A percentile compares a stretch with the other conserved stretches of the same genome.
These are phyloP conservation scores for Brienomyrus brachyistius DNA, from an alignment of 2,113 vertebrate species.

Conservation along the genomic window DNA sequence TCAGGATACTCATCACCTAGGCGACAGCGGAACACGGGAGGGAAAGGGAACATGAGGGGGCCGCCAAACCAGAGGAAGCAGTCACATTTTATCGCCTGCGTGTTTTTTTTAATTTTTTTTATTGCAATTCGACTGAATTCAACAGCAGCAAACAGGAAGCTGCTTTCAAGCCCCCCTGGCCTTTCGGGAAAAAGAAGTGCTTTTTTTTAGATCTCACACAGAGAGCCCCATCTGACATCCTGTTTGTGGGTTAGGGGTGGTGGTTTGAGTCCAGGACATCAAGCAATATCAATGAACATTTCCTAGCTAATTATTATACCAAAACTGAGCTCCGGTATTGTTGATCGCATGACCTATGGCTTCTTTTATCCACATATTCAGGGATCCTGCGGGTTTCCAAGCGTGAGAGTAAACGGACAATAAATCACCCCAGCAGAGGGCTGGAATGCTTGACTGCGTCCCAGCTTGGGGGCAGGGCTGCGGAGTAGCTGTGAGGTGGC, in stretches of 20 bases:
- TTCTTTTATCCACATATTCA: neutral
- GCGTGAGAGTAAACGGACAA: neutral
- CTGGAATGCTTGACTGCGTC: neutral
- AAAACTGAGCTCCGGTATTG: neutral
- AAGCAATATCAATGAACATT: neutral
- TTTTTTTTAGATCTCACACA: neutral
- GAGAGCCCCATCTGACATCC: neutral
- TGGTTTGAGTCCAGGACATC: neutral
- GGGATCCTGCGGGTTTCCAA: neutral
- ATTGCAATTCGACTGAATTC: neutral
- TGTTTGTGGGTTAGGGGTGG: neutral
- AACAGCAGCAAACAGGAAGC: neutral
- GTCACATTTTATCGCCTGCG: neutral
- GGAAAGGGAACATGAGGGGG: neutral
- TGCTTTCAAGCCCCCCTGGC: neutral
- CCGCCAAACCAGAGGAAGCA: neutral
- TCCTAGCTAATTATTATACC: neutral
- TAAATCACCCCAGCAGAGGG: neutral
- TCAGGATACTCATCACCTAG: slow-evolving; percentile 95
- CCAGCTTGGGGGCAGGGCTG: neutral
- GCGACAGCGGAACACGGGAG: neutral
- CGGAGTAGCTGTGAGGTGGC: neutral
- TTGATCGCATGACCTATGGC: neutral
- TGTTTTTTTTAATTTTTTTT: neutral
- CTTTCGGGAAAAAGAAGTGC: neutral